These are phyloP conservation scores for Nylanderia fulva DNA, from an alignment of 1,140 invertebrate genomes.

Conservation along the genomic window DNA sequence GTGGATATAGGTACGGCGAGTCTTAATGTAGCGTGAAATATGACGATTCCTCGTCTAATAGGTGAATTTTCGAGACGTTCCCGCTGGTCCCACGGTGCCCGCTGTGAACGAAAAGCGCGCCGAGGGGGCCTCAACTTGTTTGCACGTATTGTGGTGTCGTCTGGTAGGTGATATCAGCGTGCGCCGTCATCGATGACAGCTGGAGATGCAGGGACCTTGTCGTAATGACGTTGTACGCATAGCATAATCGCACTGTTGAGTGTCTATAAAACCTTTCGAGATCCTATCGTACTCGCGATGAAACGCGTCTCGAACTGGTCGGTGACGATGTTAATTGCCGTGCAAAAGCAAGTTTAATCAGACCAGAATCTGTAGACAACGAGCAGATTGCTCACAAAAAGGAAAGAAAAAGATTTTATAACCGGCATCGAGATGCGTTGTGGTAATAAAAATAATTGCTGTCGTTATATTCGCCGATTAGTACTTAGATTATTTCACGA, in stretches of 20 bases:
- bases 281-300: constrained; percentile 59
- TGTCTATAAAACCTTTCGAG: constrained; percentile 56
- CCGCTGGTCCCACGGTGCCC: constrained; percentile 37
- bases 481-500: background rate
- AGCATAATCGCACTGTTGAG: constrained; percentile 60
- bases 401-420: background rate
- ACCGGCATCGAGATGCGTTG: background rate
- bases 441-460: constrained; percentile 47
- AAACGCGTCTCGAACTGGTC: constrained; percentile 54
- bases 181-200: constrained; percentile 66
- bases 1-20: background rate
- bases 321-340: constrained; percentile 50
- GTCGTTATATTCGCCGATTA: constrained; percentile 51
- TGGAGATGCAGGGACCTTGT: constrained; percentile 46
- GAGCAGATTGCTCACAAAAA: background rate
- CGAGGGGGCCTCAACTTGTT: background rate
- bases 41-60: constrained; percentile 45
- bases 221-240: constrained; percentile 58
- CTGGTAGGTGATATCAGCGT: constrained; percentile 55
- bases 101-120: constrained; percentile 43
- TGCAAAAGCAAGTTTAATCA: constrained; percentile 47
- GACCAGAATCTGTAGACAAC: constrained; percentile 34
- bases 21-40: constrained; percentile 47
- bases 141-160: constrained; percentile 40
- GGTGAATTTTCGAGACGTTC: constrained; percentile 18